phyloP scores from a whole-genome alignment of 2,888 invertebrate species.

The Stenodema calcarata region DNA sequence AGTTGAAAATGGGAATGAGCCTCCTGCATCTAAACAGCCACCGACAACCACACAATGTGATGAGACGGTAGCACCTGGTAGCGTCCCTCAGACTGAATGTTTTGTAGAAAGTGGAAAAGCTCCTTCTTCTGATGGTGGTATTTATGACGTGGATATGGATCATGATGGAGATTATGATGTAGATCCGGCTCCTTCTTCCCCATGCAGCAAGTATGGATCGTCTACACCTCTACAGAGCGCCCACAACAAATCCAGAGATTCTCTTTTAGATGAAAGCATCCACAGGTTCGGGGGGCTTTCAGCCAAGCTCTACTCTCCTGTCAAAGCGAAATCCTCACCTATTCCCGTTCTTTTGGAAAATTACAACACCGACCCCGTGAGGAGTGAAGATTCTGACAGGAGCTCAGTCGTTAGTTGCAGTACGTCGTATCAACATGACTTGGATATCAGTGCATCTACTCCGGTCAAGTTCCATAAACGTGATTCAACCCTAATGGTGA shows the following conservation, averaged over 20 bases:
- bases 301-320: constrained; percentile 6
- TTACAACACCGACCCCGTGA: background rate
- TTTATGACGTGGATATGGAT: background rate
- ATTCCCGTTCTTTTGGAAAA: constrained; percentile 8
- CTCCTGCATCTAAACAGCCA: background rate
- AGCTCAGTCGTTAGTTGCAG: background rate
- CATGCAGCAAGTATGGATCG: background rate
- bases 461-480: constrained; percentile 41
- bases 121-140: background rate
- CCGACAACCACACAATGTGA: background rate
- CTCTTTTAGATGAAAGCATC: background rate
- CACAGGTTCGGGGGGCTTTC: background rate
- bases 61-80: background rate
- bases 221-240: background rate
- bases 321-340: background rate
- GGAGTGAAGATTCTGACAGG: background rate
- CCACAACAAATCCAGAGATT: background rate
- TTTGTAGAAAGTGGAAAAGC: background rate
- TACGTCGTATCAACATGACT: background rate
- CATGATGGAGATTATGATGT: background rate
- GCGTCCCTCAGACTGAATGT: background rate
- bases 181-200: background rate
- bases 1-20: background rate
- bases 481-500: background rate
- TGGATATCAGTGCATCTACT: constrained; percentile 48